Conservation (phyloP, 2,888 invertebrate species). For the Epinotia nisella region DNA sequence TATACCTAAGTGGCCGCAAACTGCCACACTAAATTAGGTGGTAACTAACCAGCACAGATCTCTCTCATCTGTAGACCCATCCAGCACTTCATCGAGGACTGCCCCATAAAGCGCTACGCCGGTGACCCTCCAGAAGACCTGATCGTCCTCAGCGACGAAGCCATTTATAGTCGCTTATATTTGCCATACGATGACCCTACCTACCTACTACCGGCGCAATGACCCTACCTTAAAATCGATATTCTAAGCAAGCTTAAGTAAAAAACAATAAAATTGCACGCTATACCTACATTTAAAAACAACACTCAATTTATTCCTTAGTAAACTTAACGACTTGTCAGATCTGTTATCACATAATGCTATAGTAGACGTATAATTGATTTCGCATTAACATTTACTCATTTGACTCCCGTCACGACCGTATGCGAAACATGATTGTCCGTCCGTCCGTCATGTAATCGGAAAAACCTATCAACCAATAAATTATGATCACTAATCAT, state of each 20-base stretch:
- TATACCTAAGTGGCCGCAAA: too few relatives aligned
- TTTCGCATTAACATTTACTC: constrained; percentile 55
- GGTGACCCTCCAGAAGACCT: too few relatives aligned
- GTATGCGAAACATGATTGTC: constrained; percentile 38
- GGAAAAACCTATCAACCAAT: constrained; percentile 34
- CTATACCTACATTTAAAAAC: too few relatives aligned
- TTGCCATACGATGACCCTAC: too few relatives aligned
- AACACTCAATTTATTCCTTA: neutral
- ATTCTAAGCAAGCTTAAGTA: too few relatives aligned
- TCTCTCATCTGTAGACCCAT: too few relatives aligned
- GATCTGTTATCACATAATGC: constrained; percentile 43
- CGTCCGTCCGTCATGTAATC: constrained; percentile 11
- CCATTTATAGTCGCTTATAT: too few relatives aligned
- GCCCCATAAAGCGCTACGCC: too few relatives aligned
- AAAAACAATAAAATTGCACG: too few relatives aligned
- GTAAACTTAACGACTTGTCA: constrained; percentile 19
- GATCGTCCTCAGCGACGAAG: too few relatives aligned
- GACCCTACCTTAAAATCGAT: neutral
- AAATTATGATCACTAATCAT: constrained; percentile 16
- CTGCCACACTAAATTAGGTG: neutral
- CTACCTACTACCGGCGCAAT: too few relatives aligned
- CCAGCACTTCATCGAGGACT: too few relatives aligned
- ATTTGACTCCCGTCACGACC: constrained; percentile 39
- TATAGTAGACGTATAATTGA: constrained; percentile 62
- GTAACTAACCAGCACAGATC: neutral